These are phyloP conservation scores for Drosophila gunungcola DNA, from an alignment of 1,140 invertebrate genomes.

Conservation along the genomic window DNA sequence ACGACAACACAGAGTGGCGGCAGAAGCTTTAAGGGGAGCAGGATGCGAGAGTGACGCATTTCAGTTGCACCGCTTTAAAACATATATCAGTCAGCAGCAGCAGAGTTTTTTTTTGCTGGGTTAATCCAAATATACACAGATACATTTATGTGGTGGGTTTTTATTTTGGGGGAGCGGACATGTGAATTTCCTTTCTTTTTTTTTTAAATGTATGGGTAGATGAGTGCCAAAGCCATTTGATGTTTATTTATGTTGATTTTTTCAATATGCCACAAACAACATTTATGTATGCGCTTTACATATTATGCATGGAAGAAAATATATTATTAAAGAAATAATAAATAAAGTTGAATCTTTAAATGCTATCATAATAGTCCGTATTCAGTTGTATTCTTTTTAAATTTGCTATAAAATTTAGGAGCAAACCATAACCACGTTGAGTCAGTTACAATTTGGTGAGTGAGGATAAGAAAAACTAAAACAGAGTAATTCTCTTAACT, in stretches of 20 bases:
- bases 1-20: conserved; percentile 31
- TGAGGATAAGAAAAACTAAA: conserved; percentile 36
- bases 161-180: not conserved
- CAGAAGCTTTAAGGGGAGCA: conserved; percentile 26
- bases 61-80: conserved; percentile 18
- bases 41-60: conserved; percentile 7
- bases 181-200: conserved; percentile 1
- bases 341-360: not conserved
- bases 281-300: conserved; percentile 63
- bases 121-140: conserved; percentile 44
- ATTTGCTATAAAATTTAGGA: conserved; percentile 7
- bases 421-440: conserved; percentile 47
- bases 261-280: conserved; percentile 66
- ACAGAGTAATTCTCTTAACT: conserved; percentile 20
- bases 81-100: conserved; percentile 35
- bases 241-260: conserved; percentile 39
- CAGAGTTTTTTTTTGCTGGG: conserved; percentile 15
- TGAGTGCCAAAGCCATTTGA: conserved; percentile 62
- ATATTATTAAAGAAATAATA: conserved; percentile 12
- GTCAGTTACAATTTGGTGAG: conserved; percentile 69
- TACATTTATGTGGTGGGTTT: conserved; percentile 28
- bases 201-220: conserved; percentile 25
- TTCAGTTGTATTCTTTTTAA: not conserved
- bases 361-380: not conserved
- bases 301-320: conserved; percentile 35